Conservation (phyloP, 53 echinoderm and acorn worm genomes). For the Paracentrotus lividus region DNA sequence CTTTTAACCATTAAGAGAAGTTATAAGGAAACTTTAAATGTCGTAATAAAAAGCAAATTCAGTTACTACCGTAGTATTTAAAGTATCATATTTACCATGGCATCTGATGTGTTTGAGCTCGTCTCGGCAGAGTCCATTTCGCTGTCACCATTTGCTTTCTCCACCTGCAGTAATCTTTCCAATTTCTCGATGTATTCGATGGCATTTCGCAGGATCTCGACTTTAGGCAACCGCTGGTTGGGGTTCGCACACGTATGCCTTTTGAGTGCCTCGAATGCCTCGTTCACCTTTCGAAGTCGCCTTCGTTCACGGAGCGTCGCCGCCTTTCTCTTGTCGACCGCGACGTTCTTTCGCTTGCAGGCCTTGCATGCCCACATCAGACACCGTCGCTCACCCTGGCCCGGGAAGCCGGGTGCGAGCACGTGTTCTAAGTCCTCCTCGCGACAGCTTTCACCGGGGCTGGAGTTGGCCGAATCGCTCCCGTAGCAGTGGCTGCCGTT, state of each 20-base stretch:
- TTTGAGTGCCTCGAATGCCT: constrained; percentile 97
- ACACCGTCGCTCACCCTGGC: constrained; percentile 94
- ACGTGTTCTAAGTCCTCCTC: constrained; percentile 99
- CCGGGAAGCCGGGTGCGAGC: constrained; percentile 96
- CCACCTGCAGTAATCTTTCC: constrained; percentile 94
- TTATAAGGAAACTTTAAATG: no score
- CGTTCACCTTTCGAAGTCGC: constrained; percentile 95
- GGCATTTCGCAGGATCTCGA: constrained; percentile 95
- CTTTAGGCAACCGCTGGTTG: constrained; percentile 96
- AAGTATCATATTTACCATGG: constrained; percentile 99
- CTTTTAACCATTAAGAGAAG: no score
- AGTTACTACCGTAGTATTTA: no score
- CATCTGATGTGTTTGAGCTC: constrained; percentile 98
- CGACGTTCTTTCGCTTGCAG: constrained; percentile 97
- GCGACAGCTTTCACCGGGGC: constrained; percentile 82
- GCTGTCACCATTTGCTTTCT: constrained; percentile 91
- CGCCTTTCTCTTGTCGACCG: constrained; percentile 99
- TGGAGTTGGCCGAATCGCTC: constrained; percentile 74
- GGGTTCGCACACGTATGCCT: constrained; percentile 96
- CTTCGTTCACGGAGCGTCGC: constrained; percentile 96
- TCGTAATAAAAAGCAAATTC: no score
- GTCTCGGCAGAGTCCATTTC: constrained; percentile 97
- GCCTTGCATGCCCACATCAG: constrained; percentile 99
- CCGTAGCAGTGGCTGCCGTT: constrained; percentile 87
- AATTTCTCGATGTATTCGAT: constrained; percentile 99